Evolutionary conservation across 1,140 invertebrate genomes (phyloP).

Genomic region (Oncopodura yosiiana): DNA sequence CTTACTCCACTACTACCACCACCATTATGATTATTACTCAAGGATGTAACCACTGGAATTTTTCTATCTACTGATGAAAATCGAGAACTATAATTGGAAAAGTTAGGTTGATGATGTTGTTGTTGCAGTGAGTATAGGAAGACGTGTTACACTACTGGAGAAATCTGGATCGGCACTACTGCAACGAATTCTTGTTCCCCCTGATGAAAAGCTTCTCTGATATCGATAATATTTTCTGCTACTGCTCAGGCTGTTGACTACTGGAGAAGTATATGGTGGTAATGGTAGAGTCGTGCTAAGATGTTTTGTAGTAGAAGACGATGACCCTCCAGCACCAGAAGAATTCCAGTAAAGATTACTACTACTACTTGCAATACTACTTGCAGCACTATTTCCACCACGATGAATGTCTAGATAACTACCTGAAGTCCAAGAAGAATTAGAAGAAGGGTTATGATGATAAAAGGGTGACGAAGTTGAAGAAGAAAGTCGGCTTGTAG

Average conservation of each 20-base stretch:
- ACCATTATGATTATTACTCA: neutral
- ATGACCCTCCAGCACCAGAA: neutral
- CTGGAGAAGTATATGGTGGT: neutral
- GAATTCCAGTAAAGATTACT: neutral
- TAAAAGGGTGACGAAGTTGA: too few relatives aligned
- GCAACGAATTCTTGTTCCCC: constrained; percentile 21
- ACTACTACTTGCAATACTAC: neutral
- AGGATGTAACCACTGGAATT: neutral
- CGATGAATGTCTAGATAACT: constrained; percentile 11
- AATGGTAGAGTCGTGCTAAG: neutral
- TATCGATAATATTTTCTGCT: constrained; percentile 13
- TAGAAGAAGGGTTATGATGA: too few relatives aligned
- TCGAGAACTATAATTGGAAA: neutral
- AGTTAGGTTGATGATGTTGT: neutral
- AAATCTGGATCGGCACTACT: constrained; percentile 24
- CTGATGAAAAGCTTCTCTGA: constrained; percentile 20
- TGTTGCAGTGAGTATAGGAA: constrained; percentile 1
- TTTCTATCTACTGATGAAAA: constrained; percentile 2
- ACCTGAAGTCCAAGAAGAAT: too few relatives aligned
- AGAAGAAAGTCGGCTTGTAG: too few relatives aligned
- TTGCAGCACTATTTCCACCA: neutral
- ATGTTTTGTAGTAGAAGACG: neutral
- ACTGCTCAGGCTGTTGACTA: neutral
- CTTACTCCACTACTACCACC: neutral
- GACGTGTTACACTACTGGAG: neutral